Conservation (phyloP, 2,888 invertebrate species). For the Stenolophus ochropezus region DNA sequence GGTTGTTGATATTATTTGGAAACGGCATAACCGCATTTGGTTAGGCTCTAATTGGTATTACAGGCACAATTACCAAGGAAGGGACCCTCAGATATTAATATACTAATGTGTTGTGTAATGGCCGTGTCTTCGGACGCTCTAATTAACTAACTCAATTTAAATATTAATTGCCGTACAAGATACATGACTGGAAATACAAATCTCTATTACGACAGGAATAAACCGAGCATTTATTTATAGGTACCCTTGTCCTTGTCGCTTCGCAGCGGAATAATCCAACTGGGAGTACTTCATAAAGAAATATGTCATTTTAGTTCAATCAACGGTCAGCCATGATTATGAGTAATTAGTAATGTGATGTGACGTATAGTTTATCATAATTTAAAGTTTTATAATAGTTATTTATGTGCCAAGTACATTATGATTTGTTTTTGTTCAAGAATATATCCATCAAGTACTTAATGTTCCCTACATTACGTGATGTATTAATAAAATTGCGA, state of each 20-base stretch:
- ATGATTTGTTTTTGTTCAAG: too few relatives aligned
- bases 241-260: background rate
- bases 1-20: conserved; percentile 33
- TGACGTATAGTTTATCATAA: too few relatives aligned
- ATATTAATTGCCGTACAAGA: conserved; percentile 13
- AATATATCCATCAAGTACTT: too few relatives aligned
- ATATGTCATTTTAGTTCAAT: too few relatives aligned
- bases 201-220: background rate
- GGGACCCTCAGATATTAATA: conserved; percentile 33
- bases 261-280: background rate
- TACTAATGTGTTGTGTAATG: conserved; percentile 40
- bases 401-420: too few relatives aligned
- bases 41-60: conserved; percentile 43
- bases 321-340: too few relatives aligned
- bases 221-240: background rate
- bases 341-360: too few relatives aligned
- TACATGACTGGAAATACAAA: background rate
- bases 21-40: conserved; percentile 40
- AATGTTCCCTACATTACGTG: too few relatives aligned
- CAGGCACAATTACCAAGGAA: conserved; percentile 20
- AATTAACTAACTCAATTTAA: conserved; percentile 43
- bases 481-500: too few relatives aligned
- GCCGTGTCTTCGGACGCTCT: conserved; percentile 16
- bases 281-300: too few relatives aligned
- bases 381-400: too few relatives aligned